These are phyloP conservation scores for Colossoma macropomum DNA, from an alignment of 2,113 vertebrate species.

Conservation along the genomic window DNA sequence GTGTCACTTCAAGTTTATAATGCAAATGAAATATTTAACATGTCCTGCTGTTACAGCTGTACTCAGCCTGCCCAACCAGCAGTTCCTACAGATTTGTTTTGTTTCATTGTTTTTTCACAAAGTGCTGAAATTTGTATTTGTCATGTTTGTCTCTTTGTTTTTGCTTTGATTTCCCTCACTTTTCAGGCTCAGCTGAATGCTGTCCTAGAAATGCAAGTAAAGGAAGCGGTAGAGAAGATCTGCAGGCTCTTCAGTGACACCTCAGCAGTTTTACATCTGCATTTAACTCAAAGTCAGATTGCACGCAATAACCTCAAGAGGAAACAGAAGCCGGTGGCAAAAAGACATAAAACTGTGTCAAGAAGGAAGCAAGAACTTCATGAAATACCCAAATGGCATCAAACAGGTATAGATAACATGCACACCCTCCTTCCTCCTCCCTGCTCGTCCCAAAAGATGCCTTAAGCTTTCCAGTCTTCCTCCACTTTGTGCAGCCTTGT, in stretches of 20 bases:
- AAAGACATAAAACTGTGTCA: neutral
- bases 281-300: conserved; percentile 55
- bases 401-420: no score
- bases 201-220: conserved; percentile 68
- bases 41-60: no score
- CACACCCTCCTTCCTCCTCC: no score
- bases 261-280: conserved; percentile 62
- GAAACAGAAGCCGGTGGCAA: conserved; percentile 55
- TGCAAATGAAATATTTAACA: no score
- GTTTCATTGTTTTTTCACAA: neutral
- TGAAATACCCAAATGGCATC: neutral
- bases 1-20: no score
- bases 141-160: neutral
- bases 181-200: conserved; percentile 58
- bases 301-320: conserved; percentile 62
- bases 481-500: no score
- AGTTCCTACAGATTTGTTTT: neutral
- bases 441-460: no score
- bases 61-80: no score
- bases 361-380: neutral
- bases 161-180: neutral
- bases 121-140: neutral
- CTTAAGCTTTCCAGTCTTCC: no score
- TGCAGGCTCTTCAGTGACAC: conserved; percentile 66
- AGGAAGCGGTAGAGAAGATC: conserved; percentile 70